Percentiles rank a stretch among this genome's conserved stretches.
Conservation (phyloP, 2,888 invertebrate species). For the Apoderus coryli region DNA sequence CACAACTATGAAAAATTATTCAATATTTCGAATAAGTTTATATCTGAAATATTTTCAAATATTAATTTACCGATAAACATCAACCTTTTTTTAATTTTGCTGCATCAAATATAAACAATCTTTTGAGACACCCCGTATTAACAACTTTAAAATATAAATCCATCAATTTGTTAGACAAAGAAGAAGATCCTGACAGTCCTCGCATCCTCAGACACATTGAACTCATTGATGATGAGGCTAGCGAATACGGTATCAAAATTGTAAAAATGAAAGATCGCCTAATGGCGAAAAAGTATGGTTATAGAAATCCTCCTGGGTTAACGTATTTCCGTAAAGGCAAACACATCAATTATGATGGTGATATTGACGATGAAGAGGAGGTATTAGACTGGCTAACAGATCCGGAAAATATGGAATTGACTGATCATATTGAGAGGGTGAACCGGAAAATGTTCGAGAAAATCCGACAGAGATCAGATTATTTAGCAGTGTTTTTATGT, state of each 20-base stretch:
- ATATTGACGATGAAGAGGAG: conserved; percentile 81
- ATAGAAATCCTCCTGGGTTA: conserved; percentile 76
- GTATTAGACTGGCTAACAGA: conserved; percentile 85
- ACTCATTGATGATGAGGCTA: conserved; percentile 81
- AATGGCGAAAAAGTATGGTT: conserved; percentile 90
- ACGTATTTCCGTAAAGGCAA: conserved; percentile 84
- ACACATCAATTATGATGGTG: conserved; percentile 82
- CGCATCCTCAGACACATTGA: conserved; percentile 73
- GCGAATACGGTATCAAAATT: conserved; percentile 82
- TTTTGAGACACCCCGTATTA: no score
- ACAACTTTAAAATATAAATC: no score
- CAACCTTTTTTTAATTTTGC: no score
- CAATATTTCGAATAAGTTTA: no score
- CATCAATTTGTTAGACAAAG: conserved; percentile 45
- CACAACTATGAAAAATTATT: no score
- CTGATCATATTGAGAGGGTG: conserved; percentile 83
- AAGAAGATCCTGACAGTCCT: conserved; percentile 68
- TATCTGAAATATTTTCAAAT: no score
- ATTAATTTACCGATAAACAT: no score
- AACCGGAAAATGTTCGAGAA: conserved; percentile 89
- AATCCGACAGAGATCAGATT: conserved; percentile 75
- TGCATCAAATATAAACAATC: no score
- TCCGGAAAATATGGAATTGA: conserved; percentile 87
- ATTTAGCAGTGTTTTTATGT: conserved; percentile 89
- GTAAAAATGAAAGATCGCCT: conserved; percentile 75